These are phyloP conservation scores for Melipona beecheii DNA, from an alignment of 2,888 invertebrate genomes.

Conservation along the genomic window DNA sequence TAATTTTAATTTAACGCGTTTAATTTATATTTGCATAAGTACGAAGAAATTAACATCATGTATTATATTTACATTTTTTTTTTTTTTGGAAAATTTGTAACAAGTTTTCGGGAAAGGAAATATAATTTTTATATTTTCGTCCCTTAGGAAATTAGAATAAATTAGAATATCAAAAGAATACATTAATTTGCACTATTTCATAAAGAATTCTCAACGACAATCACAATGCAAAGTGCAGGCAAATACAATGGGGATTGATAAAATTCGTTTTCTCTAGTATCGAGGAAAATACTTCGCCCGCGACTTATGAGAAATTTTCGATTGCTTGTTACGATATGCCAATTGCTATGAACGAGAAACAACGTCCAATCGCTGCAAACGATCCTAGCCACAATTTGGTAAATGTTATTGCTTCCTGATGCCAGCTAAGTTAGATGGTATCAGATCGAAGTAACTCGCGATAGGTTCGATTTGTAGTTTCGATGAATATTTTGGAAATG, in stretches of 20 bases:
- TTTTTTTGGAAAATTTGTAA: not conserved
- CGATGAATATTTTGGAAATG: slow-evolving; percentile 62
- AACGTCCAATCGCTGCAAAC: slow-evolving; percentile 52
- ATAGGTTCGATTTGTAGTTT: slow-evolving; percentile 56
- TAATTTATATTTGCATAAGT: too few species aligned
- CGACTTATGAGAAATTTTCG: not conserved
- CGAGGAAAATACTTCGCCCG: not conserved
- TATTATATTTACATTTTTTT: too few species aligned
- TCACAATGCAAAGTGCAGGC: not conserved
- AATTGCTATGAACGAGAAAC: slow-evolving; percentile 43
- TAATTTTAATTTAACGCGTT: not conserved
- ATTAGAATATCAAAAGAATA: not conserved
- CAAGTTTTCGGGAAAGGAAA: not conserved
- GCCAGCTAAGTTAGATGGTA: slow-evolving; percentile 65
- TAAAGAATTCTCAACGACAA: not conserved
- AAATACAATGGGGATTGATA: not conserved
- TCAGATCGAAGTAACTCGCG: slow-evolving; percentile 63
- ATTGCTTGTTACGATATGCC: slow-evolving; percentile 18
- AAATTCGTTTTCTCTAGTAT: not conserved
- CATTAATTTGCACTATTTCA: not conserved
- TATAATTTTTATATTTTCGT: not conserved
- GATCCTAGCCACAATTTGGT: slow-evolving; percentile 50
- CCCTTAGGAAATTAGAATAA: not conserved
- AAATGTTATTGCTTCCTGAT: slow-evolving; percentile 67
- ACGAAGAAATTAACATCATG: too few species aligned